Percentiles rank a stretch among this genome's conserved stretches.
These are phyloP conservation scores for Mayetiola destructor DNA, from an alignment of 2,888 invertebrate species.

Conservation along the genomic window DNA sequence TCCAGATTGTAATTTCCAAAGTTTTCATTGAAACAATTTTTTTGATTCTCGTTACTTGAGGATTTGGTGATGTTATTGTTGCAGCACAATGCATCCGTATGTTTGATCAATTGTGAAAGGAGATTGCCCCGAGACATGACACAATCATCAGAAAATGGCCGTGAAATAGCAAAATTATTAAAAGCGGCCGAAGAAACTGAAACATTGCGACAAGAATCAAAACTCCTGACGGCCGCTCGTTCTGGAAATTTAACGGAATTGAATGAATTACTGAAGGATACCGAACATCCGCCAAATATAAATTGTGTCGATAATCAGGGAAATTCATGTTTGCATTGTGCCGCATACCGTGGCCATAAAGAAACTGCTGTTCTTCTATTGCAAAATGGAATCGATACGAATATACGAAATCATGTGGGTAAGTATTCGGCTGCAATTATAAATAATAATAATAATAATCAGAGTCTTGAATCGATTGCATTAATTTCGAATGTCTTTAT, in stretches of 20 bases:
- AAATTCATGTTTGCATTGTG: slow-evolving; percentile 51
- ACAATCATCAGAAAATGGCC: slow-evolving; percentile 38
- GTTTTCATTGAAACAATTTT: slow-evolving; percentile 2
- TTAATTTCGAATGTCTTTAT: slow-evolving; percentile 14
- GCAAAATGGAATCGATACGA: slow-evolving; percentile 50
- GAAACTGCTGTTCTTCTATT: slow-evolving; percentile 46
- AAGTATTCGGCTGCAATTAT: slow-evolving; percentile 16
- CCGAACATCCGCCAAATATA: slow-evolving; percentile 43
- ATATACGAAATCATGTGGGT: slow-evolving; percentile 46
- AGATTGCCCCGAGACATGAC: slow-evolving; percentile 43
- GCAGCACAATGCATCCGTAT: slow-evolving; percentile 46
- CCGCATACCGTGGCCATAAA: slow-evolving; percentile 49
- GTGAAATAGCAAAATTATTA: slow-evolving; percentile 39
- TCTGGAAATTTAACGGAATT: slow-evolving; percentile 43
- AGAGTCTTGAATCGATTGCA: too few relatives aligned
- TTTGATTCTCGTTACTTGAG: slow-evolving; percentile 28
- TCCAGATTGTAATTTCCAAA: neutral
- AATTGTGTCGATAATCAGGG: slow-evolving; percentile 49
- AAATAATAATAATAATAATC: neutral
- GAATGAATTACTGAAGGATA: slow-evolving; percentile 40
- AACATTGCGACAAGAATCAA: slow-evolving; percentile 39
- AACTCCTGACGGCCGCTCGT: slow-evolving; percentile 44
- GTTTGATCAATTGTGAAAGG: slow-evolving; percentile 49
- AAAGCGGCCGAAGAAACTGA: slow-evolving; percentile 47
- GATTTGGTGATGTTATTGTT: slow-evolving; percentile 47